phyloP scores from a whole-genome alignment of 2,113 vertebrate genomes.

The Saguinus midas region DNA sequence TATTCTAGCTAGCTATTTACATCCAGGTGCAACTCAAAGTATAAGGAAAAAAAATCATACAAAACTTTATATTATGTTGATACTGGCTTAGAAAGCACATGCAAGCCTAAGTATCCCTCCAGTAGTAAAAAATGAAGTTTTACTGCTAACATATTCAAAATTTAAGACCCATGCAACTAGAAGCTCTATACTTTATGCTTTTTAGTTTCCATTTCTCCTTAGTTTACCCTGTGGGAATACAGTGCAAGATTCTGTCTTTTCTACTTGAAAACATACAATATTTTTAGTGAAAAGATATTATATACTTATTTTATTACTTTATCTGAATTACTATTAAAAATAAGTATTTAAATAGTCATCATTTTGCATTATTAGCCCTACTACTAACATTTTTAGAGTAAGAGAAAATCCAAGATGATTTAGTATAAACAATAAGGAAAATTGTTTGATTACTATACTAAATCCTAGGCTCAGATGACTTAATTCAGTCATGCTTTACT shows the following conservation, averaged over 20 bases:
- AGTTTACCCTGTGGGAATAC: background rate
- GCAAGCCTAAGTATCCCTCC: background rate
- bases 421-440: background rate
- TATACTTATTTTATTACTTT: conserved; percentile 12
- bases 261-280: background rate
- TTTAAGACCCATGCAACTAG: background rate
- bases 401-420: background rate
- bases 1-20: conserved; percentile 34
- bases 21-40: conserved; percentile 55
- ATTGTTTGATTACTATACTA: background rate
- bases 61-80: conserved; percentile 5
- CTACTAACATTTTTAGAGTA: background rate
- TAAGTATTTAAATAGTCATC: background rate
- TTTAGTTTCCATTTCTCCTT: background rate
- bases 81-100: background rate
- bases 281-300: background rate
- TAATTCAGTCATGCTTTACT: background rate
- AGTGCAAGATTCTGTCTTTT: background rate
- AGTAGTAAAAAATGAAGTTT: conserved; percentile 3
- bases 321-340: conserved; percentile 10
- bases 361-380: background rate
- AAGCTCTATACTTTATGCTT: background rate
- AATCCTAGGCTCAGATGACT: background rate
- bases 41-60: background rate
- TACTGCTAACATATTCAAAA: background rate